Base-by-base conservation (phyloP, 1,140 invertebrate species). In the Tetramorium parvispinum region DNA sequence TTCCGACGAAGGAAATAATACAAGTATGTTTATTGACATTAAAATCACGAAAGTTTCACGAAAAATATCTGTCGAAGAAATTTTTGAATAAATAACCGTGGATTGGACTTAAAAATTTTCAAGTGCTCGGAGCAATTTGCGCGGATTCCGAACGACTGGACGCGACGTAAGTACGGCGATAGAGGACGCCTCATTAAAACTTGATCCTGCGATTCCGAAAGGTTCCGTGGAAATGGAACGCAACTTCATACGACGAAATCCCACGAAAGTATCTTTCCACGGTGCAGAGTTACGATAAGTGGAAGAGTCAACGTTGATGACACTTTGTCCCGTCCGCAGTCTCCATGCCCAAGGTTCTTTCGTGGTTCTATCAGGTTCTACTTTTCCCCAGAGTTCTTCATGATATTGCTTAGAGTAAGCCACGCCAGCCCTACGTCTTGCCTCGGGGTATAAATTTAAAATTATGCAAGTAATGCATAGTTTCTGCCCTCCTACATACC, bases 401-500 rank as follows among this genome's bases (percentile, higher is more conserved):
- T 65, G 82, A 57, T 86, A 63, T 75, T 57, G 40, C 85, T 46
- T 21, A 18, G 18, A 82, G 53, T 82, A 55, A 81, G 37, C 51
- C 51, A 8, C n/a, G 11, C 59, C 59, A 61, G 11, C 55, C 55
- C 21, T 46, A 32, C 86, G 51, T 21, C 79, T 13, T 51, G 76
- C 63, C 37, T n/a, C 32, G 57, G 65, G 75, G 71, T 88, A 87
- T 93, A 92, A 93, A 93, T 94, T 94, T 91, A 88, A 92, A 93
- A 94, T 94, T 94, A 94, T 91, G 89, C 86, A 76, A 90, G 88
- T 92, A 92, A 94, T 91, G 89, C 90, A 91, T 79, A 90, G 91
- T 91, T 92, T 93, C 92, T 91, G 77, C 75, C 53, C 79, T 85
- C 87, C 85, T 92, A 89, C 87, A 89, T 90, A 93, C 88, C 87